Percentiles rank a stretch among this genome's conserved stretches.
Conservation (phyloP, 1,140 invertebrate species). For the Camponotus floridanus region DNA sequence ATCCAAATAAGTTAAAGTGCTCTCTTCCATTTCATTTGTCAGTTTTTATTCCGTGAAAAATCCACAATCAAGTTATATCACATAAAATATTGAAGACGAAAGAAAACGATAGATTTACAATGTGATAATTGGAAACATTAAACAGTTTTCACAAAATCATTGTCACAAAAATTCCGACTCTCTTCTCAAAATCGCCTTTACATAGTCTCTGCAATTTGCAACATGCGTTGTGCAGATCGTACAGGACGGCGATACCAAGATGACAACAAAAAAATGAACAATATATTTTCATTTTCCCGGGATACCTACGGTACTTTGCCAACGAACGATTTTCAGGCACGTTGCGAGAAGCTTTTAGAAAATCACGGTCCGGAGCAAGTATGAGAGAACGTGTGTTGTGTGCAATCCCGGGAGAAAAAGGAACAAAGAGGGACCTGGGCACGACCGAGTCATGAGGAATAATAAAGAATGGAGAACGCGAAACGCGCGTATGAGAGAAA, state of each 20-base stretch:
- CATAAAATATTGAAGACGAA: constrained; percentile 5
- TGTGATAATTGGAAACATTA: not conserved
- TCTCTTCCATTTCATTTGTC: not conserved
- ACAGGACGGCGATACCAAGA: not conserved
- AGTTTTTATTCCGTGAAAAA: not conserved
- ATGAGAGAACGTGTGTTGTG: constrained; percentile 39
- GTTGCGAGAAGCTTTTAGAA: constrained; percentile 60
- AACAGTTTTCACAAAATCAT: not conserved
- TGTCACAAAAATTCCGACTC: not conserved
- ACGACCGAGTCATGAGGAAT: constrained; percentile 69
- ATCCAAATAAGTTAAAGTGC: not conserved
- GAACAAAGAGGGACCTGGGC: constrained; percentile 56
- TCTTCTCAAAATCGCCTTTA: constrained; percentile 21
- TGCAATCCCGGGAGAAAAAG: constrained; percentile 44
- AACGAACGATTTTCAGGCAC: constrained; percentile 37
- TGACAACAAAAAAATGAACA: constrained; percentile 16
- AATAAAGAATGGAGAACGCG: constrained; percentile 69
- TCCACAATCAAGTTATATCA: not conserved
- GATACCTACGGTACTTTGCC: not conserved
- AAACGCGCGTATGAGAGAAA: constrained; percentile 45
- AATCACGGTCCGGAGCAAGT: constrained; percentile 62
- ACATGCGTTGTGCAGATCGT: not conserved
- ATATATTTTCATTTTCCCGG: not conserved
- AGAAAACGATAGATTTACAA: not conserved
- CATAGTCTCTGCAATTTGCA: constrained; percentile 17